Evolutionary conservation across 2,888 invertebrate genomes (phyloP).

Genomic region (Tachystola acroxantha): DNA sequence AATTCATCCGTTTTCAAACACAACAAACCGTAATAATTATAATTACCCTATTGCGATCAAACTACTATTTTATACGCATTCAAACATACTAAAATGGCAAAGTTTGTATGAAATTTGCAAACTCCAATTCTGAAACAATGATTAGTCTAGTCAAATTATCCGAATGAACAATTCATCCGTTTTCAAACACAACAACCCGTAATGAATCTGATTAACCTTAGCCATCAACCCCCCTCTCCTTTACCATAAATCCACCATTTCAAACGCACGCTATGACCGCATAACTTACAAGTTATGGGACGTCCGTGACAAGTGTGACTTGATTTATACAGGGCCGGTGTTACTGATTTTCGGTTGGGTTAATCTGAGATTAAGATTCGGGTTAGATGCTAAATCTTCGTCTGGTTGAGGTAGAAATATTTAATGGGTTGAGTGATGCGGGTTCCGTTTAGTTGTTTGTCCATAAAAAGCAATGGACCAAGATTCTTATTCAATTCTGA

Average conservation of each 20-base stretch:
- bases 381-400: not conserved
- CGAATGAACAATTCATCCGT: too few relatives aligned
- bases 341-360: conserved; percentile 16
- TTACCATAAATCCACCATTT: conserved; percentile 21
- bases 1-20: too few relatives aligned
- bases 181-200: too few relatives aligned
- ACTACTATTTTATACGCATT: conserved; percentile 24
- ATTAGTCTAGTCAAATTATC: too few relatives aligned
- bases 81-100: too few relatives aligned
- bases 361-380: not conserved
- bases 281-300: conserved; percentile 55
- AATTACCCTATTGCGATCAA: conserved; percentile 16
- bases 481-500: too few relatives aligned
- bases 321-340: conserved; percentile 43
- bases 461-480: too few relatives aligned
- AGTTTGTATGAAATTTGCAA: too few relatives aligned
- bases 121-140: too few relatives aligned
- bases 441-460: too few relatives aligned
- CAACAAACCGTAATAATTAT: conserved; percentile 3
- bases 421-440: too few relatives aligned
- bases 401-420: not conserved
- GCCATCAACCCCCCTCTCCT: not conserved
- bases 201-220: conserved; percentile 6
- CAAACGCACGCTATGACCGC: conserved; percentile 35
- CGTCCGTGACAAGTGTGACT: conserved; percentile 46